A percentile compares a stretch with the other conserved stretches of the same genome.
phyloP scores from a whole-genome alignment of 2,888 invertebrate species.

The Bembecia ichneumoniformis region DNA sequence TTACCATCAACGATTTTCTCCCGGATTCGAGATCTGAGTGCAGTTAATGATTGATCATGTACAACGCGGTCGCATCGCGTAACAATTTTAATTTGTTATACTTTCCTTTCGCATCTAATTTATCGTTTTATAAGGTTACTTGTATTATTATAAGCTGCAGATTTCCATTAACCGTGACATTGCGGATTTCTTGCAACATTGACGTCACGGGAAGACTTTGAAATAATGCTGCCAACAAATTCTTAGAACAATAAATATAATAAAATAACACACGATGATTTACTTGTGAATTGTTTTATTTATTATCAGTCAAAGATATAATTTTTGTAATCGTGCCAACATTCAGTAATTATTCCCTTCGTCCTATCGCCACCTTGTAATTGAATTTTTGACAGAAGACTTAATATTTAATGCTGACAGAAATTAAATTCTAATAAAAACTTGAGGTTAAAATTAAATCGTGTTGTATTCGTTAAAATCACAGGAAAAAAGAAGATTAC shows the following conservation, averaged over 20 bases:
- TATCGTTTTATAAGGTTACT: too few species aligned
- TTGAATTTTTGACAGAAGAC: slow-evolving; percentile 24
- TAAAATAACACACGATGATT: background rate
- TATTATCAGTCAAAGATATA: background rate
- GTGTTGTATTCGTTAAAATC: too few species aligned
- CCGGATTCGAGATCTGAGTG: background rate
- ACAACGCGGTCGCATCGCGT: slow-evolving; percentile 19
- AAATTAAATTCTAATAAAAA: too few species aligned
- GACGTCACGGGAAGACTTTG: slow-evolving; percentile 1
- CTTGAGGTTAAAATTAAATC: too few species aligned
- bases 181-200: background rate
- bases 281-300: background rate
- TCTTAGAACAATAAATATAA: slow-evolving; percentile 1
- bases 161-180: background rate
- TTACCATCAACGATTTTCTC: too few species aligned
- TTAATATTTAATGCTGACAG: too few species aligned
- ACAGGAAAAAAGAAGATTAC: too few species aligned
- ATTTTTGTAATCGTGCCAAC: background rate
- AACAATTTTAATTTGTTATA: slow-evolving; percentile 49
- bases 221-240: slow-evolving; percentile 1
- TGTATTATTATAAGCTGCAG: too few species aligned
- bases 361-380: slow-evolving; percentile 25
- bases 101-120: slow-evolving; percentile 33
- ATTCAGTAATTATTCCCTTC: background rate
- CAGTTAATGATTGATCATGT: too few species aligned